phyloP scores from a whole-genome alignment of 1,140 invertebrate species.

The Caerostris darwini region DNA sequence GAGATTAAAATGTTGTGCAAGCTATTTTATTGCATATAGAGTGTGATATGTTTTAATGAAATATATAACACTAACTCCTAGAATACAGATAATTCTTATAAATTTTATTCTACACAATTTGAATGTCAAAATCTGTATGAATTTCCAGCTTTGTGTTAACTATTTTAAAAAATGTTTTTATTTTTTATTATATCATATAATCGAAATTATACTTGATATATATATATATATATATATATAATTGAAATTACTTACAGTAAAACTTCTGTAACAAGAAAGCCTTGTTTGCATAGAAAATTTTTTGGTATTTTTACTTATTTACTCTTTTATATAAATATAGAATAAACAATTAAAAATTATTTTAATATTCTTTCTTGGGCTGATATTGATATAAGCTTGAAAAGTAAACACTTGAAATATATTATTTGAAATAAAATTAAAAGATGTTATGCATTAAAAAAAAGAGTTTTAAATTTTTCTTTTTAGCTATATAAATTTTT shows the following conservation, averaged over 20 bases:
- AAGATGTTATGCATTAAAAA: too few species aligned
- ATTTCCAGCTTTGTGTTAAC: not conserved
- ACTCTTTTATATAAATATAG: conserved; percentile 58
- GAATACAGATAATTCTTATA: not conserved
- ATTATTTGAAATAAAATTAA: not conserved
- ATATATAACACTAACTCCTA: conserved; percentile 7
- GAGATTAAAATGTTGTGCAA: conserved; percentile 22
- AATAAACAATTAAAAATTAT: conserved; percentile 61
- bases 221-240: not conserved
- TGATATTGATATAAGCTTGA: conserved; percentile 13
- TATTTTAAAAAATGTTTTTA: conserved; percentile 41
- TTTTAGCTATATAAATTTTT: too few species aligned
- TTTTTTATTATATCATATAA: conserved; percentile 17
- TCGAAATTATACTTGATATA: not conserved
- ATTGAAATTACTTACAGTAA: not conserved
- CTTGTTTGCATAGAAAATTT: conserved; percentile 26
- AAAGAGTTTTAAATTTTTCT: too few species aligned
- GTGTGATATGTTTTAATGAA: conserved; percentile 18
- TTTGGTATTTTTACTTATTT: conserved; percentile 17
- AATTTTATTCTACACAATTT: conserved; percentile 17
- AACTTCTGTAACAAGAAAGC: conserved; percentile 32
- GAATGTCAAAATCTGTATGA: conserved; percentile 16
- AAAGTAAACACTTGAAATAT: not conserved
- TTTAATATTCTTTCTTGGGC: conserved; percentile 44
- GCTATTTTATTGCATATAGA: conserved; percentile 35